phyloP scores from a whole-genome alignment of 2,797 vertebrate genomes.

The Trachops cirrhosus region DNA sequence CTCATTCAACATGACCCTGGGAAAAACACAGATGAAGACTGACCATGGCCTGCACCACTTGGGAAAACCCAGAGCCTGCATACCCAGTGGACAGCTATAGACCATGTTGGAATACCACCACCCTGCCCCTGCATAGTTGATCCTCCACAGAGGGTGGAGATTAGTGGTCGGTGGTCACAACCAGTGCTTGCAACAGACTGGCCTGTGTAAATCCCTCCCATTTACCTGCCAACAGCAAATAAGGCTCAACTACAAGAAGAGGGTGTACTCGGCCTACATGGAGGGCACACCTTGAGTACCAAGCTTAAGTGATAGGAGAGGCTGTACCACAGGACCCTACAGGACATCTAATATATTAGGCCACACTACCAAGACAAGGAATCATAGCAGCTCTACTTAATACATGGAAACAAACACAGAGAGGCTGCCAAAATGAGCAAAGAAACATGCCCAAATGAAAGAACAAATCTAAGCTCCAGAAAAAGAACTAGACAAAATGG shows the following conservation, averaged over 20 bases:
- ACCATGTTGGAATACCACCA: not conserved
- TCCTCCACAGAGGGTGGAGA: not conserved
- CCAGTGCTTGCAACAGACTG: not conserved
- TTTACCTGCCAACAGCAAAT: not conserved
- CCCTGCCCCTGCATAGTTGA: not conserved
- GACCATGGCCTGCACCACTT: not conserved
- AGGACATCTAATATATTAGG: not conserved
- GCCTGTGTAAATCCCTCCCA: not conserved
- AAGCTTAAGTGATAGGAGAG: not conserved
- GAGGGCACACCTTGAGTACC: not conserved
- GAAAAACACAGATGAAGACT: not conserved
- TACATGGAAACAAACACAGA: not conserved
- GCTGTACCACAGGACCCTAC: not conserved
- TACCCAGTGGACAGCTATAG: not conserved
- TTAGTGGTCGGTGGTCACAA: not conserved
- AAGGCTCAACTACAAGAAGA: not conserved
- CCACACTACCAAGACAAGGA: not conserved
- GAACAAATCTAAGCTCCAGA: not conserved
- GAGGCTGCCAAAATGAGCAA: not conserved
- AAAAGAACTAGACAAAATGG: not conserved
- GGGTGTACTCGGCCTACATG: not conserved
- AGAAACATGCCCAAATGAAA: not conserved
- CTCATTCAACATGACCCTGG: not conserved
- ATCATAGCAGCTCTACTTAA: not conserved
- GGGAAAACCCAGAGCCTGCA: not conserved